Evolutionary conservation across 2,888 invertebrate species (phyloP).

Genomic region (Teleogryllus oceanicus): DNA sequence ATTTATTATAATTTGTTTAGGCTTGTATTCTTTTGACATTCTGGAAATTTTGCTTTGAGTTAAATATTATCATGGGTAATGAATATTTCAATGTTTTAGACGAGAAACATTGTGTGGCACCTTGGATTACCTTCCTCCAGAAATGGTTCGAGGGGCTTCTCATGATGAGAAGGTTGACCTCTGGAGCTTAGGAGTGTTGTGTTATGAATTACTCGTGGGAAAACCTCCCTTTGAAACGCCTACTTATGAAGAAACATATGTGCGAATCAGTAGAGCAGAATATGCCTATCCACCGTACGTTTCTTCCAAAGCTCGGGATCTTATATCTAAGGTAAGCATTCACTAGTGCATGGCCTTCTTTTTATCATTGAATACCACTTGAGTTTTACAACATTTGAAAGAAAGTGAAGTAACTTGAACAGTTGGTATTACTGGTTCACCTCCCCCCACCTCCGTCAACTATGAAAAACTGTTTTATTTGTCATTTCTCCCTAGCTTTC

Average conservation of each 20-base stretch:
- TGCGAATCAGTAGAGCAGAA: conserved; percentile 68
- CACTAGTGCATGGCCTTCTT: no score
- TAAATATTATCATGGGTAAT: no score
- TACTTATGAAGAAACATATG: conserved; percentile 71
- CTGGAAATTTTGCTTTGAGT: no score
- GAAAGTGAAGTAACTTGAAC: no score
- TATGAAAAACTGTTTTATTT: no score
- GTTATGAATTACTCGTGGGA: conserved; percentile 91
- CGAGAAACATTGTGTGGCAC: conserved; percentile 91
- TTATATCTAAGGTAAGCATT: conserved; percentile 61
- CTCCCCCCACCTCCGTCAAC: no score
- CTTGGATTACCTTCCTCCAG: conserved; percentile 92
- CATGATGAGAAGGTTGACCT: conserved; percentile 88
- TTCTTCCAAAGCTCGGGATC: conserved; percentile 68
- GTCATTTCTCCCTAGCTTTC: no score
- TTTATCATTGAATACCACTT: no score
- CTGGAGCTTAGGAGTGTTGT: conserved; percentile 94
- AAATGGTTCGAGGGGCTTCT: conserved; percentile 85
- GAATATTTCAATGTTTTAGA: conserved; percentile 20
- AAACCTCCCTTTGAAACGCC: conserved; percentile 86
- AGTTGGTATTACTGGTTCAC: no score
- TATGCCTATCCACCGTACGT: conserved; percentile 70
- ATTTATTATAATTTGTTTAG: no score
- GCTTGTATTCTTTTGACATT: no score
- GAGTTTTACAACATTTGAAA: no score